These are phyloP conservation scores for Thereva nobilitata DNA, from an alignment of 2,888 invertebrate species.

Conservation along the genomic window DNA sequence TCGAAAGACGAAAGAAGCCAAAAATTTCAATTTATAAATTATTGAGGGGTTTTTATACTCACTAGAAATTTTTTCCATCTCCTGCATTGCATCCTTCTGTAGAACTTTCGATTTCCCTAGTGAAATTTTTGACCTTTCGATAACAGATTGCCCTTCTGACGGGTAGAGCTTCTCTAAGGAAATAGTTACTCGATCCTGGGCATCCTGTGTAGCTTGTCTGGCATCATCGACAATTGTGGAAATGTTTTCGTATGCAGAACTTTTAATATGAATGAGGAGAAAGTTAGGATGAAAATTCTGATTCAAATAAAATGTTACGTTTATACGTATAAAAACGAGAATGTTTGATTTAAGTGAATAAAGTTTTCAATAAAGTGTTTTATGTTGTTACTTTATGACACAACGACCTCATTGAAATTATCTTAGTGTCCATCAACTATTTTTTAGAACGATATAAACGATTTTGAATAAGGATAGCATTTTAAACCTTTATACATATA, in stretches of 20 bases:
- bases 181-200: constrained; percentile 56
- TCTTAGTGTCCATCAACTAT: too few relatives aligned
- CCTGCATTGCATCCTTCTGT: constrained; percentile 61
- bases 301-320: too few relatives aligned
- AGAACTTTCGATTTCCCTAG: constrained; percentile 63
- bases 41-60: constrained; percentile 38
- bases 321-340: too few relatives aligned
- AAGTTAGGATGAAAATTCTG: not conserved
- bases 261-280: constrained; percentile 38
- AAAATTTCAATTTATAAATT: constrained; percentile 14
- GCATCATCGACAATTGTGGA: constrained; percentile 69
- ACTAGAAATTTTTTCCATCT: constrained; percentile 60
- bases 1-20: not conserved
- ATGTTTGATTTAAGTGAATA: too few relatives aligned
- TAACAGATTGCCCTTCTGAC: constrained; percentile 59
- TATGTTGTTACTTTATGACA: too few relatives aligned
- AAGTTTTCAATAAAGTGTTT: too few relatives aligned
- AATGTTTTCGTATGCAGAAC: constrained; percentile 69
- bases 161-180: constrained; percentile 55
- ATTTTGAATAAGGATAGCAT: too few relatives aligned
- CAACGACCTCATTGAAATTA: too few relatives aligned
- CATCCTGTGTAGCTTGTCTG: constrained; percentile 55
- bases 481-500: too few relatives aligned
- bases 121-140: constrained; percentile 61
- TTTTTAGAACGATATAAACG: too few relatives aligned